Evolutionary conservation across 23 tunicate genomes (phyloP), one percentile per base, ranked within the genome.

Genomic region (Trididemnum miniatum): DNA sequence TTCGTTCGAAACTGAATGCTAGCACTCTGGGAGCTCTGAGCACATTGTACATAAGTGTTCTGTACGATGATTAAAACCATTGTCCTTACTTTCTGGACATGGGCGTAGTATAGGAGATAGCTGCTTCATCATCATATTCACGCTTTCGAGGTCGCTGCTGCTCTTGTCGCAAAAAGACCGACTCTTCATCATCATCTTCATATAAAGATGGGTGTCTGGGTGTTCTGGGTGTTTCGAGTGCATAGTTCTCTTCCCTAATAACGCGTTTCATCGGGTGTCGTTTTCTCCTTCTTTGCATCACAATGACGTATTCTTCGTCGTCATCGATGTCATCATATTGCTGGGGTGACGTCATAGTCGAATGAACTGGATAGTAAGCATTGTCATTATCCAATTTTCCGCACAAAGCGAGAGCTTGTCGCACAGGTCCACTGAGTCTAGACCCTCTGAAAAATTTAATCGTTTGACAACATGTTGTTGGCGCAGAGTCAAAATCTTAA

Each of bases 21-120:
- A 52, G 22, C 22, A 52, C 23, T 23, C 22, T n/a, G 23, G n/a
- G n/a, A n/a, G n/a, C n/a, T n/a, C n/a, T n/a, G n/a, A n/a, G n/a
- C n/a, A n/a, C n/a, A n/a, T n/a, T n/a, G n/a, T n/a, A n/a, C n/a
- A n/a, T n/a, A n/a, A n/a, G n/a, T n/a, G n/a, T n/a, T n/a, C n/a
- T n/a, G n/a, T n/a, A n/a, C n/a, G n/a, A n/a, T n/a, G n/a, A n/a
- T n/a, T n/a, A n/a, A n/a, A n/a, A n/a, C n/a, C n/a, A n/a, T n/a
- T n/a, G n/a, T n/a, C n/a, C 50, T 18, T 44, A 87, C 91, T 77
- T 87, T 73, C 60, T 74, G 12, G 86, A 65, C 22, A 81, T 82
- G 7, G 86, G 86, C 82, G 81, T 81, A 4, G 77, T 64, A 51
- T 81, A 87, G n/a, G 35, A 62, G 2, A 40, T 3, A 7, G 74